These are phyloP conservation scores for Metacarcinus magister DNA, from an alignment of 2,888 invertebrate species.

Conservation along the genomic window DNA sequence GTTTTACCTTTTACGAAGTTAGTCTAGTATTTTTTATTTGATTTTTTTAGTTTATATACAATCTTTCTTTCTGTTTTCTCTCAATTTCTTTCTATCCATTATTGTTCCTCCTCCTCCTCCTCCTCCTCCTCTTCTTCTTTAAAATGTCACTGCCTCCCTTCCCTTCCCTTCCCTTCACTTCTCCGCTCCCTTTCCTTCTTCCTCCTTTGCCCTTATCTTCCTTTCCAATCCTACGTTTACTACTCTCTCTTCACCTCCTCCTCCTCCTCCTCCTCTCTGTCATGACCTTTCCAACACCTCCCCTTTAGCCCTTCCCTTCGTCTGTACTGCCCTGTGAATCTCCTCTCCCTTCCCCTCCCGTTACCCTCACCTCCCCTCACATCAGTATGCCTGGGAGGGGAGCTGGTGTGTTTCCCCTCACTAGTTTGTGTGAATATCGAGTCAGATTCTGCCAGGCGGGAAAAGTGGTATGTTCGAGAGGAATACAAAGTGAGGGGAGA, in stretches of 20 bases:
- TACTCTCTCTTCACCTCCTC: neutral
- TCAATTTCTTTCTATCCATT: neutral
- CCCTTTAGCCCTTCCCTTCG: neutral
- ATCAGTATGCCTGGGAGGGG: neutral
- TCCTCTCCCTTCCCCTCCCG: neutral
- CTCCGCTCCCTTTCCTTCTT: neutral
- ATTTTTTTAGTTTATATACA: neutral
- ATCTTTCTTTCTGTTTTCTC: neutral
- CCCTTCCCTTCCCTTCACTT: neutral
- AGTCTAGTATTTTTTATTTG: neutral
- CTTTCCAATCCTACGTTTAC: neutral
- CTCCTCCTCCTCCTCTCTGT: neutral
- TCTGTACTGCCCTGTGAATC: neutral
- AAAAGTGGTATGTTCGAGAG: slow-evolving; percentile 19
- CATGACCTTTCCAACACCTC: neutral
- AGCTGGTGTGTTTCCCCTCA: neutral
- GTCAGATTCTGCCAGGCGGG: neutral
- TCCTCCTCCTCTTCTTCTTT: neutral
- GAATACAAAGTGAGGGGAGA: slow-evolving; percentile 17
- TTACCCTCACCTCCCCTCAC: neutral
- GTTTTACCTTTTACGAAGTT: too few relatives aligned
- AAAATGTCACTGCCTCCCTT: neutral
- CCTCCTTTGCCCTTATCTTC: neutral
- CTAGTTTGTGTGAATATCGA: neutral
- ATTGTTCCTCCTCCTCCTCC: neutral